Evolutionary conservation across 2,113 vertebrate genomes (phyloP), one percentile per base, ranked within the genome.

Genomic region (Cnemophilus loriae): DNA sequence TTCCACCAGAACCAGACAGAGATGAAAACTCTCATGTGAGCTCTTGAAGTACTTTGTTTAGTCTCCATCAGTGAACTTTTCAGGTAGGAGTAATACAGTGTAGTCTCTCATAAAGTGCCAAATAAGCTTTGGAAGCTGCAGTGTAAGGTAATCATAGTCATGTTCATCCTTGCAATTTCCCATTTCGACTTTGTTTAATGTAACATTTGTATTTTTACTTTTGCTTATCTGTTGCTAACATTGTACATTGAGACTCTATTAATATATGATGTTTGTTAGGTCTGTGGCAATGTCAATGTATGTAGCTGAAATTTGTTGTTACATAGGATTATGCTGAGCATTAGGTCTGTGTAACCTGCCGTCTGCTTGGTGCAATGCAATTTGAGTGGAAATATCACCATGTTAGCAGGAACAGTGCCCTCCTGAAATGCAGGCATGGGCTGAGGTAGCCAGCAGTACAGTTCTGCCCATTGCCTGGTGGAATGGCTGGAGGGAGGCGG

Each of bases 321-420:
- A 27, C 17, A 4, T 16, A 44, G 32, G 39, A 5, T 33, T 41
- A 11, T 0, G 5, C 11, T 27, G n/a, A 60, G n/a, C 6, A 1
- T 78, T 63, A 28, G 0, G 4, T 56, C 41, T 71, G 47, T 0
- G 3, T 41, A 59, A 67, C 46, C 27, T 74, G 7, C n/a, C 32
- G 14, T 60, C 52, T 84, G 30, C 78, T 55, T 68, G 81, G 18
- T 57, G 41, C 64, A 65, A 1, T 13, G 7, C 24, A 78, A 17
- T 50, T 47, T 13, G 33, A 87, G 44, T 91, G 78, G 27, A 59
- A 81, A 23, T 57, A 14, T 8, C 6, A 4, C 49, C 4, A 2
- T 16, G 42, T 57, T 75, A 82, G 59, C 67, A 90, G 75, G 50
- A 49, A 0, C 49, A 78, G 28, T 79, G 64, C 27, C 35, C 30